Evolutionary conservation across 2,113 vertebrate species (phyloP).

Genomic region (Solea senegalensis): DNA sequence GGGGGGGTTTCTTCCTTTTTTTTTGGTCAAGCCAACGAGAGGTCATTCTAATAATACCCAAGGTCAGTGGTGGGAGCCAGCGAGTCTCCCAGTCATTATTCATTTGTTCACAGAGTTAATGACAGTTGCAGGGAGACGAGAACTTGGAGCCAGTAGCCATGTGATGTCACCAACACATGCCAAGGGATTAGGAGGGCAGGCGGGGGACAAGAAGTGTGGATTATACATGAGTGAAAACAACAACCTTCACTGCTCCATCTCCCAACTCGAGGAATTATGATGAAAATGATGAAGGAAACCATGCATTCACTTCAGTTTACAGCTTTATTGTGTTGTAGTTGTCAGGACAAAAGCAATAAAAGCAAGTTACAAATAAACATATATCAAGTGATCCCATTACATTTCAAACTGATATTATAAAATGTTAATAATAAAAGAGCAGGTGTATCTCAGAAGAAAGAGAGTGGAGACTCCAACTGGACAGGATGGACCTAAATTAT

Average conservation of each 20-base stretch:
- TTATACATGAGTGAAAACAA: conserved; percentile 68
- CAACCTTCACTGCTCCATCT: conserved; percentile 45
- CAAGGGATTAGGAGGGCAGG: conserved; percentile 87
- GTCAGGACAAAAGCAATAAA: too few species aligned
- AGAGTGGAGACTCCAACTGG: too few species aligned
- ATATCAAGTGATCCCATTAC: too few species aligned
- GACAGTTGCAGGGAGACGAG: conserved; percentile 86
- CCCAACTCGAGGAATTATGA: too few species aligned
- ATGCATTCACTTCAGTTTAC: too few species aligned
- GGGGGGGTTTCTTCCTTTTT: conserved; percentile 48
- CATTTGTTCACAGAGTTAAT: conserved; percentile 88
- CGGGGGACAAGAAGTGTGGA: conserved; percentile 84
- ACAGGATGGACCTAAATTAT: too few species aligned
- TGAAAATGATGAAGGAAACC: too few species aligned
- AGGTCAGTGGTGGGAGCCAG: conserved; percentile 87
- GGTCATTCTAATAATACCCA: conserved; percentile 90
- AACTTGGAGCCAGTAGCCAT: conserved; percentile 85
- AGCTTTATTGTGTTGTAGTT: too few species aligned
- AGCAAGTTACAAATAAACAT: too few species aligned
- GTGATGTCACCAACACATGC: conserved; percentile 88
- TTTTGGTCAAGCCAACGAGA: conserved; percentile 86
- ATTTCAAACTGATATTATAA: too few species aligned
- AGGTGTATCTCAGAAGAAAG: too few species aligned
- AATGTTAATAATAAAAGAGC: too few species aligned
- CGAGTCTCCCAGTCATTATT: conserved; percentile 90